phyloP scores from a whole-genome alignment of 1,140 invertebrate species.

The Macrocentrus cingulum region DNA sequence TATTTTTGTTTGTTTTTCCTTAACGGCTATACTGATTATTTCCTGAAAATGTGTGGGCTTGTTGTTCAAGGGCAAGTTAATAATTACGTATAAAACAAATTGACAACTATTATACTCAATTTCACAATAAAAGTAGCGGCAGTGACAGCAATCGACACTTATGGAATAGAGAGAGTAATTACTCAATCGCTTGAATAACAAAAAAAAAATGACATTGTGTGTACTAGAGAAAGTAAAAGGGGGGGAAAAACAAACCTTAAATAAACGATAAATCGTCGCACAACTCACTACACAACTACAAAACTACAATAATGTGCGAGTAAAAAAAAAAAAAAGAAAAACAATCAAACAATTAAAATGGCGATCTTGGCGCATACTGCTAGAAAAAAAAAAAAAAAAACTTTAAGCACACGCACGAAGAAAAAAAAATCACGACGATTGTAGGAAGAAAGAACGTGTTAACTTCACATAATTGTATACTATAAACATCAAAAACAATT shows the following conservation, averaged over 20 bases:
- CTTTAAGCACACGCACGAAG: neutral
- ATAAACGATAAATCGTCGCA: constrained; percentile 1
- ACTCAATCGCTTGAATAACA: constrained; percentile 15
- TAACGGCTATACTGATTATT: neutral
- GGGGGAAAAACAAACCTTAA: constrained; percentile 18
- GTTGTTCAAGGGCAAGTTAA: too few relatives aligned
- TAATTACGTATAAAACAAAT: constrained; percentile 5
- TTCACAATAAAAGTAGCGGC: too few relatives aligned
- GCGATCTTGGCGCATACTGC: neutral
- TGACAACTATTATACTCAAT: neutral
- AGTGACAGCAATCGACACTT: constrained; percentile 12
- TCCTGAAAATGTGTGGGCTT: neutral
- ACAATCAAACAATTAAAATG: constrained; percentile 25
- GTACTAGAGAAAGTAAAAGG: constrained; percentile 27
- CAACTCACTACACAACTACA: constrained; percentile 31
- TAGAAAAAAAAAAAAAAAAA: too few relatives aligned
- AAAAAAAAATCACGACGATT: constrained; percentile 9
- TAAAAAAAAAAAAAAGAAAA: constrained; percentile 21
- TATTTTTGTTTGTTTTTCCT: too few relatives aligned
- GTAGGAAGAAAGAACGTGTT: neutral
- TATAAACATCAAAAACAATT: neutral
- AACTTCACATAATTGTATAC: too few relatives aligned
- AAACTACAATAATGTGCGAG: constrained; percentile 22
- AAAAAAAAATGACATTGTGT: constrained; percentile 7
- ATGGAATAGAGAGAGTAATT: constrained; percentile 2